Evolutionary conservation across 2,888 invertebrate genomes (phyloP).

Genomic region (Megalurothrips usitatus): DNA sequence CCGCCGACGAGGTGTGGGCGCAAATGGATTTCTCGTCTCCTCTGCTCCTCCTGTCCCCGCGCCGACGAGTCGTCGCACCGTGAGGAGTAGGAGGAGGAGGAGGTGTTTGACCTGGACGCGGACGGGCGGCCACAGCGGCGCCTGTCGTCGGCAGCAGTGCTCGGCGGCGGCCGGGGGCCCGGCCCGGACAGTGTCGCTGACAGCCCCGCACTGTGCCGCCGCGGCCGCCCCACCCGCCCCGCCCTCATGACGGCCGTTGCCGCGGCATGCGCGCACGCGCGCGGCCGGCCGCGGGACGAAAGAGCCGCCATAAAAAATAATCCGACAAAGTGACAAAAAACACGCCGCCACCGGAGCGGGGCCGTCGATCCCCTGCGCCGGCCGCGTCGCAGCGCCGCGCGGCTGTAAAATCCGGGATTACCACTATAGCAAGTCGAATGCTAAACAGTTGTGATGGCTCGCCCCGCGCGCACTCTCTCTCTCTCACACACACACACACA

Average conservation of each 20-base stretch:
- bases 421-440: neutral
- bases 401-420: slow-evolving; percentile 21
- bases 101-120: neutral
- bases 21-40: neutral
- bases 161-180: neutral
- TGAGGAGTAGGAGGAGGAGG: too few species aligned
- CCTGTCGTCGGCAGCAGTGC: neutral
- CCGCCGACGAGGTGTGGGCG: too few species aligned
- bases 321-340: slow-evolving; percentile 20
- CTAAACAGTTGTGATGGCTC: slow-evolving; percentile 9
- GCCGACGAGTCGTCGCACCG: too few species aligned
- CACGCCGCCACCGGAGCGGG: neutral
- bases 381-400: neutral
- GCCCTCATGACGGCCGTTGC: neutral
- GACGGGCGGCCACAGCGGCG: neutral
- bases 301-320: slow-evolving; percentile 15
- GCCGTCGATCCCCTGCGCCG: neutral
- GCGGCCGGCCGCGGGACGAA: neutral
- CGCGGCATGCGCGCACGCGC: neutral
- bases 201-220: neutral
- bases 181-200: neutral
- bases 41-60: neutral
- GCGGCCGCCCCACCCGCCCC: neutral
- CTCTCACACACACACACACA: too few species aligned
- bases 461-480: neutral